Conservation (phyloP, 2,888 invertebrate genomes). For the Eristalis pertinax region DNA sequence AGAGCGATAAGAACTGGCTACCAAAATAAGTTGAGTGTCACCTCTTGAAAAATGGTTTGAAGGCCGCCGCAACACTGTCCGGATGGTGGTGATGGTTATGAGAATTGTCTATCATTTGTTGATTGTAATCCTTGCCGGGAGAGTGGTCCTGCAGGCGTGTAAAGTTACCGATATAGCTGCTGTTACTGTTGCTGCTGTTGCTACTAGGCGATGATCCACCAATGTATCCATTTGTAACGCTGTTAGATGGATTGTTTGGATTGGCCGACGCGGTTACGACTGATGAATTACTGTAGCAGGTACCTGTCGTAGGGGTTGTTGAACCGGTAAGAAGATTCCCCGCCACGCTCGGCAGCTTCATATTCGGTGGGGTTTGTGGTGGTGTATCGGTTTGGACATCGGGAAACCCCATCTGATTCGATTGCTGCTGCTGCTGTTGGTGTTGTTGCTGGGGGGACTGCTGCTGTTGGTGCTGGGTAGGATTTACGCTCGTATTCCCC, state of each 20-base stretch:
- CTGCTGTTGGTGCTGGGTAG: constrained; percentile 73
- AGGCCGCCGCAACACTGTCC: constrained; percentile 81
- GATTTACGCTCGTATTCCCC: constrained; percentile 73
- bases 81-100: constrained; percentile 67
- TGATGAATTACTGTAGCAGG: constrained; percentile 80
- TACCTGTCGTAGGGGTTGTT: constrained; percentile 83
- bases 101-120: constrained; percentile 74
- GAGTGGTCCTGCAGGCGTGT: constrained; percentile 78
- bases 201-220: constrained; percentile 72
- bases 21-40: constrained; percentile 78
- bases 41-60: constrained; percentile 96
- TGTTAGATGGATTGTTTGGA: constrained; percentile 74
- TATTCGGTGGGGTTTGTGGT: constrained; percentile 96
- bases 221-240: constrained; percentile 68
- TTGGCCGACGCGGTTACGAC: constrained; percentile 62
- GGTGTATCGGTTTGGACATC: constrained; percentile 94
- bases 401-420: constrained; percentile 88
- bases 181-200: constrained; percentile 71
- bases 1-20: constrained; percentile 39
- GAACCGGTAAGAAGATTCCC: constrained; percentile 87
- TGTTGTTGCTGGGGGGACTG: constrained; percentile 76
- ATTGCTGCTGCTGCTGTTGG: constrained; percentile 76
- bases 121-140: constrained; percentile 76
- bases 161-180: constrained; percentile 74
- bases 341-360: constrained; percentile 92